phyloP scores from a whole-genome alignment of 2,797 vertebrate species.

The Enteromius afrohamiltoni region DNA sequence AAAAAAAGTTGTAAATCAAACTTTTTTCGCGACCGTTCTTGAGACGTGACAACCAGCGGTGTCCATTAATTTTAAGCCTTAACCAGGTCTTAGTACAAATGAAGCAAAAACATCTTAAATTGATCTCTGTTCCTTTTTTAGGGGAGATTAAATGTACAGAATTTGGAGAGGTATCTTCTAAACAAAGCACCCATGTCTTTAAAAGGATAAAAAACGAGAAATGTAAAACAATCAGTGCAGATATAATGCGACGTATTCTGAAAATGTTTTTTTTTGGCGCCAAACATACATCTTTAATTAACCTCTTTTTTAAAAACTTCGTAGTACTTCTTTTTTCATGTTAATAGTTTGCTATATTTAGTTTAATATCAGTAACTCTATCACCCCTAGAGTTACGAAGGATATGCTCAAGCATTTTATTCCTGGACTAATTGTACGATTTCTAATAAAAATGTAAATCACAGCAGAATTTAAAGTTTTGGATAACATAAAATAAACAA shows the following conservation, averaged over 20 bases:
- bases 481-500: neutral
- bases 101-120: neutral
- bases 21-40: neutral
- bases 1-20: neutral
- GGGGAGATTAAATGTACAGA: too few species aligned
- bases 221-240: neutral
- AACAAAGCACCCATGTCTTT: neutral
- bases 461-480: neutral
- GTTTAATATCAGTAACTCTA: neutral
- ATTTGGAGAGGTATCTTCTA: neutral
- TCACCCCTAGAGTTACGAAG: neutral
- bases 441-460: neutral
- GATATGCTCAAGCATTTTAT: neutral
- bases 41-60: neutral
- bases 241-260: neutral
- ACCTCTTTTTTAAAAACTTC: too few species aligned
- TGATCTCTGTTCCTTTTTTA: neutral
- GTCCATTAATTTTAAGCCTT: neutral
- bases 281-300: neutral
- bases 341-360: neutral
- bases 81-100: neutral
- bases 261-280: neutral
- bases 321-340: too few species aligned
- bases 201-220: neutral
- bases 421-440: neutral